Percentiles rank a stretch among this genome's conserved stretches.
These are phyloP conservation scores for Equus quagga DNA, from an alignment of 2,113 vertebrate genomes.

Conservation along the genomic window DNA sequence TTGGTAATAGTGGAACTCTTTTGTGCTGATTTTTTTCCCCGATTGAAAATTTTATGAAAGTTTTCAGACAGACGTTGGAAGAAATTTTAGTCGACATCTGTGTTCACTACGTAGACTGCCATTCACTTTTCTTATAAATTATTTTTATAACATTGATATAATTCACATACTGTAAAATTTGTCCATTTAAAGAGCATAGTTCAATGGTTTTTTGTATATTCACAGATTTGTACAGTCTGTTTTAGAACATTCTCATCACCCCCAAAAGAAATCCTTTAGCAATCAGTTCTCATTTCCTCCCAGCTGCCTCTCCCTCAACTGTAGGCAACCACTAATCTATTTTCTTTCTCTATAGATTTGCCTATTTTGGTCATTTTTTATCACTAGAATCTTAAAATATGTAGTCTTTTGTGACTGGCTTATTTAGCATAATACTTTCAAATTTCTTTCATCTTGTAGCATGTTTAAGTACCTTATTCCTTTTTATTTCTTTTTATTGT, in stretches of 20 bases:
- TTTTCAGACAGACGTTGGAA: not conserved
- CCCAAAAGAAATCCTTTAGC: not conserved
- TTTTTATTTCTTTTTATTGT: slow-evolving; percentile 4
- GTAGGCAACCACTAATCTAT: not conserved
- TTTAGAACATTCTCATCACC: not conserved
- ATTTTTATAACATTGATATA: not conserved
- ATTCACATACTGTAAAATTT: not conserved
- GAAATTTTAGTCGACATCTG: not conserved
- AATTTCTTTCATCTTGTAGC: not conserved
- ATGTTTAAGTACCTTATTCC: not conserved
- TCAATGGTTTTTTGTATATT: not conserved
- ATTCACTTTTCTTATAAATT: not conserved
- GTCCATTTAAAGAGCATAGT: not conserved
- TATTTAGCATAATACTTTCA: not conserved
- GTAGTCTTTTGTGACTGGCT: not conserved
- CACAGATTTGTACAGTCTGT: not conserved
- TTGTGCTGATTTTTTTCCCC: not conserved
- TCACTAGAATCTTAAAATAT: not conserved
- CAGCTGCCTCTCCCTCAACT: not conserved
- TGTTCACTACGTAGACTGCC: not conserved
- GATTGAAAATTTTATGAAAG: not conserved
- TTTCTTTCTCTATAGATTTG: not conserved
- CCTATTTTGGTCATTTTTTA: not conserved
- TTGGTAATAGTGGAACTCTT: not conserved
- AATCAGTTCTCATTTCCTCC: not conserved